Conservation (phyloP, 1,140 invertebrate species). For the Sycophila sp. region DNA sequence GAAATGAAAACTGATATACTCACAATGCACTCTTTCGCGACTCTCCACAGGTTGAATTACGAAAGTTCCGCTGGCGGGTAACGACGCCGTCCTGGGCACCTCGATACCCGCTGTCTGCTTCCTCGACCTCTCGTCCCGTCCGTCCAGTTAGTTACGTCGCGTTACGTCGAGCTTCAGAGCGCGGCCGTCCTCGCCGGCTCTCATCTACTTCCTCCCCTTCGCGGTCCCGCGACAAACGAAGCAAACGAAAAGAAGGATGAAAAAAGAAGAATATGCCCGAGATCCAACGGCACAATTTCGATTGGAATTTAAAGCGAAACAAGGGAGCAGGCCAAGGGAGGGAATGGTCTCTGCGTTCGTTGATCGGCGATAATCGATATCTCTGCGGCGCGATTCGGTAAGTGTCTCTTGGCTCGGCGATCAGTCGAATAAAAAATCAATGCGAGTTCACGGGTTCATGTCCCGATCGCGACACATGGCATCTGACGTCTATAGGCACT, state of each 20-base stretch:
- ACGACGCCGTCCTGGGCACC: constrained; percentile 39
- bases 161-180: no score
- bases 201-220: not conserved
- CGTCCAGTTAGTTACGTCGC: no score
- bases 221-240: not conserved
- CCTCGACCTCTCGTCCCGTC: no score
- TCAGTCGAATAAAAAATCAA: no score
- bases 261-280: not conserved
- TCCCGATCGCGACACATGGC: constrained; percentile 80
- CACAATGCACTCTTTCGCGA: constrained; percentile 69
- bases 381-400: not conserved
- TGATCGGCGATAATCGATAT: not conserved
- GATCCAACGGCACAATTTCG: no score
- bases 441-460: constrained; percentile 70
- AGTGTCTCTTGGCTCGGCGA: not conserved
- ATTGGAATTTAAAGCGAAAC: no score
- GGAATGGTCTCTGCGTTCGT: no score
- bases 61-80: constrained; percentile 49
- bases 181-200: not conserved
- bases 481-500: constrained; percentile 24
- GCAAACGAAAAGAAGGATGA: not conserved
- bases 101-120: no score
- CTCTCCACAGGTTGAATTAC: constrained; percentile 68
- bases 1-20: constrained; percentile 49
- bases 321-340: no score